Evolutionary conservation across 1,140 invertebrate genomes (phyloP), one percentile per base, ranked within the genome.

Genomic region (Berghia stephanieae): DNA sequence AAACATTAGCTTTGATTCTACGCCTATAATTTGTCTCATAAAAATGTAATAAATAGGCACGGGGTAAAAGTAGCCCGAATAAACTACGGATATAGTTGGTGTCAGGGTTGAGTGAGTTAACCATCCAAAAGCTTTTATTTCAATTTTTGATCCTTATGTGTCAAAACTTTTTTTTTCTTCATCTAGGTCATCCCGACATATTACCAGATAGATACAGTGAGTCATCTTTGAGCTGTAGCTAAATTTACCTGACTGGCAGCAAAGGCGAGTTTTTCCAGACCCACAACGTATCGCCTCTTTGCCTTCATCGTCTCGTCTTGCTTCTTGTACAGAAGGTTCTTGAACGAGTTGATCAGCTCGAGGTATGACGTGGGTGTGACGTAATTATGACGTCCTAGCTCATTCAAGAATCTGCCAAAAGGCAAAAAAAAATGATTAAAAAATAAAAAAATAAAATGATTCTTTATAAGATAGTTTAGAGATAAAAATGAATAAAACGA

Each of bases 291-390:
- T 77, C 95, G 90, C 89, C 93, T 89, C 85, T 94, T 96, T 1
- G 94, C 93, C 52, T 92, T 89, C 89, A 92, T 92, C 0, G 95
- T 91, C 85, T 96, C 94, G 75, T 93, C 91, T 88, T 96, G 95
- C 87, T 96, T 96, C 71, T 90, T 90, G 6, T 91, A 92, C n/a
- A 95, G 94, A 13, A 97, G 89, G 0, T 91, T 91, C 38, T 94
- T 93, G 85, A 96, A 97, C 0, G 93, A 93, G 77, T 92, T 92
- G 55, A 98, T 96, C 38, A 97, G 90, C 89, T 96, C 94, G 57
- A 97, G 91, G 87, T 96, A 98, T 0, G 95, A 96, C 3, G 95
- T 94, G 0, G 96, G 96, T 0, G 96, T 97, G 18, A 97, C 93
- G 84, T 97, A 97, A 31, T 94, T 95, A 86, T 94, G 93, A 63